Evolutionary conservation across 1,140 invertebrate species (phyloP), one percentile per base, ranked within the genome.

Genomic region (Hermetia illucens): DNA sequence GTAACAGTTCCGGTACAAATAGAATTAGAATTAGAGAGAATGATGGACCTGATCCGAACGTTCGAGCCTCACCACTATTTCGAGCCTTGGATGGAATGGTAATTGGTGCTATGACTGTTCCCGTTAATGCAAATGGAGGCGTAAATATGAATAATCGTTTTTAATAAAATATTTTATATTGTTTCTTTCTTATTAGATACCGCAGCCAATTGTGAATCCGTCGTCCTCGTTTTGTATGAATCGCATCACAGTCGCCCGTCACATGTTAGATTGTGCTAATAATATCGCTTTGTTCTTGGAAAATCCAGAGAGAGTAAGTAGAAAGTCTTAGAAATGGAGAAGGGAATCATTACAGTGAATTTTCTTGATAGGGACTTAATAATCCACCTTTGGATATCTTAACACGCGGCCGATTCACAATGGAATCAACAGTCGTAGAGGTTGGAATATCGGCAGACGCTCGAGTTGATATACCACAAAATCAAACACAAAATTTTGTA

Each of bases 71-170:
- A 0, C 57, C 56, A 5, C 45, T 58, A 27, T 58, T 61, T 36
- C 48, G 56, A 0, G 54, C 50, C 2, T 39, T 59, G 13, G 58
- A 61, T 16, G 58, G 55, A 18, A 55, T 60, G 53, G 46, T 61
- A 2, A 48, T 61, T 21, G 74, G 77, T 38, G 74, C 76, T 2
- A 73, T 80, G 70, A 68, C 74, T 38, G 58, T 61, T 36, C 58
- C 58, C 8, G 50, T 61, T 3, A 52, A 19, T 20, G 52, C 38
- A 47, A 21, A 3, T 4, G 33, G 25, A 34, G 48, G 44, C 18
- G 56, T 59, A 41, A 42, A 47, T 31, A 24, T 1, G 16, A 10
- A 36, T 12, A 24, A 25, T 39, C 1, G 4, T 10, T 4, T 9
- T n/a, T 5, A 15, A 17, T 5, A 21, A 36, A 21, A 21, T 13